Evolutionary conservation across 2,888 invertebrate genomes (phyloP).

Genomic region (Sesia bembeciformis): DNA sequence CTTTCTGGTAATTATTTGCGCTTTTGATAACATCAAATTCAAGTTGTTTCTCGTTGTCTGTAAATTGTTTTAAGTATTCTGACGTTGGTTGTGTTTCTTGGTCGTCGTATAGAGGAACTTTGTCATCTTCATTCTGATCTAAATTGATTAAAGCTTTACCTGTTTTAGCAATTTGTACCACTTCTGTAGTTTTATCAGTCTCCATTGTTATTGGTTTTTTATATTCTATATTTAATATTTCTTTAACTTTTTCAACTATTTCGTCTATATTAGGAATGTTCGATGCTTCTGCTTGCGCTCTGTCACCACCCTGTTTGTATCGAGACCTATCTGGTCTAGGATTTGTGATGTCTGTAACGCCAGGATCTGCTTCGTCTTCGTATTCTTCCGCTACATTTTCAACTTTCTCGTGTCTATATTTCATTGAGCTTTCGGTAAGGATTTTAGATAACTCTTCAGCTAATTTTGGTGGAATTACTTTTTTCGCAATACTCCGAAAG

Average conservation of each 20-base stretch:
- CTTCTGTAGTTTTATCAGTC: not conserved
- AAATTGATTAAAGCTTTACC: not conserved
- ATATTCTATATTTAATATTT: not conserved
- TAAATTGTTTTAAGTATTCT: not conserved
- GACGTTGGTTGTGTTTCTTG: not conserved
- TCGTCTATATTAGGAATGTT: not conserved
- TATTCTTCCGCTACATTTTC: not conserved
- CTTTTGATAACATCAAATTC: not conserved
- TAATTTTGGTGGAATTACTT: conserved; percentile 23
- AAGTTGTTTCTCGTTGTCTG: not conserved
- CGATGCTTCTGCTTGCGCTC: not conserved
- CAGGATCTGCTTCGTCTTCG: not conserved
- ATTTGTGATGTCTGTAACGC: not conserved
- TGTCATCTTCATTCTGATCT: not conserved
- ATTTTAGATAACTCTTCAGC: conserved; percentile 23
- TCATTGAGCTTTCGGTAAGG: conserved; percentile 9
- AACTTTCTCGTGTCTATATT: not conserved
- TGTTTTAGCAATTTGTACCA: not conserved
- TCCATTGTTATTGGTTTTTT: not conserved
- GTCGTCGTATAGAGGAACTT: not conserved
- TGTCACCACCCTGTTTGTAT: not conserved
- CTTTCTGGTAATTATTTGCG: not conserved
- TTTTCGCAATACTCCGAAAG: conserved; percentile 27
- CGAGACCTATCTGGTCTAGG: not conserved
- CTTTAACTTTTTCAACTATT: not conserved